Evolutionary conservation across 2,888 invertebrate genomes (phyloP).

Genomic region (Plemyria rubiginata): DNA sequence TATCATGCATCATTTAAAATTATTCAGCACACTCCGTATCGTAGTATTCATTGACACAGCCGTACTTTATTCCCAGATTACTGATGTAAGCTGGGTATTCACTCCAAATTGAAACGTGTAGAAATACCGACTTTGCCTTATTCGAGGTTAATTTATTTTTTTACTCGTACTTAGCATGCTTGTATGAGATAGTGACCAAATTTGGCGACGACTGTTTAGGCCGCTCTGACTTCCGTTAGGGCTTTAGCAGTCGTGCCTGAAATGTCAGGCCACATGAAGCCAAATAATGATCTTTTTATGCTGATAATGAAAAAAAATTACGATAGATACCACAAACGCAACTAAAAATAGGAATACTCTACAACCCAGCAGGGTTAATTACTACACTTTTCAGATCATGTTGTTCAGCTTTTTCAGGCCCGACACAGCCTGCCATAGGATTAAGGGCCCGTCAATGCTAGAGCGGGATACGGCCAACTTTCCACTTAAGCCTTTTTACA

Average conservation of each 20-base stretch:
- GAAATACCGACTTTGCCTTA: neutral
- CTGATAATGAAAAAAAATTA: too few species aligned
- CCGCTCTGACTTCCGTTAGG: too few species aligned
- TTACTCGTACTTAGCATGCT: too few species aligned
- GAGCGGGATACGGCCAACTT: conserved; percentile 59
- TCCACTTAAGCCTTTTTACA: conserved; percentile 69
- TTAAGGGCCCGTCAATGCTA: conserved; percentile 62
- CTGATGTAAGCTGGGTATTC: conserved; percentile 68
- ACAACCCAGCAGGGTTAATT: neutral
- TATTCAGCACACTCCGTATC: conserved; percentile 48
- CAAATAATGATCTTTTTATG: too few species aligned
- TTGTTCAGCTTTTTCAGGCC: conserved; percentile 56
- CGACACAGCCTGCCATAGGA: conserved; percentile 58
- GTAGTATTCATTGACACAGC: conserved; percentile 53
- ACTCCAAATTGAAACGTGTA: conserved; percentile 49
- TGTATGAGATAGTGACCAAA: too few species aligned
- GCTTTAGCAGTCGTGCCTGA: too few species aligned
- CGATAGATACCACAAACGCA: neutral
- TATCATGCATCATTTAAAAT: conserved; percentile 54
- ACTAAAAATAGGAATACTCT: neutral
- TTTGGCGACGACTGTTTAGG: too few species aligned
- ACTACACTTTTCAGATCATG: conserved; percentile 17
- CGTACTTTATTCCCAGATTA: conserved; percentile 61
- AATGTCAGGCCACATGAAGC: too few species aligned
- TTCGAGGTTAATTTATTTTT: neutral